Evolutionary conservation across 92 coral and sea anemone species (phyloP), one percentile per base, ranked within the genome.

Genomic region (Plumapathes pennacea): DNA sequence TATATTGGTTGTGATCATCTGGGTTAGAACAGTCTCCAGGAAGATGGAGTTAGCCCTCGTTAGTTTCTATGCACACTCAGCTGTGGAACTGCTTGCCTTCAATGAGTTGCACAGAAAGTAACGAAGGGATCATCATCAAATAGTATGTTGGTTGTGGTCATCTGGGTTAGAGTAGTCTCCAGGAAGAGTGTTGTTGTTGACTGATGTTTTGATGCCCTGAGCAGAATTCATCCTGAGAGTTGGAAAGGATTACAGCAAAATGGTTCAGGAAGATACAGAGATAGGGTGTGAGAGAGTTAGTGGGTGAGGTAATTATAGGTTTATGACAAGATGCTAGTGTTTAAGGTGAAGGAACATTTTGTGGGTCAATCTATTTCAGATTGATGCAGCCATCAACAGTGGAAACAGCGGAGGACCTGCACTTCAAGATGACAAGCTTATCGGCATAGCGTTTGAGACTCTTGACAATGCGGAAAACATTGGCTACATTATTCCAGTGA

Each of bases 351-450:
- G 8, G 40, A 36, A 36, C n/a, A 36, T 36, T 36, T 36, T 36
- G 9, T 7, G 40, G 9, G n/a, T 7, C n/a, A 36, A 36, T 7
- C n/a, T 7, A 27, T n/a, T 19, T 51, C 55, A 87, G 95, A 87
- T 87, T 87, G 95, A 87, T 67, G 95, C 95, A 18, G 95, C 95
- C 29, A 87, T 87, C 28, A 87, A 87, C 39, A 87, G 95, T 65
- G 95, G 95, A 2, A 87, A 87, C 69, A 87, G 95, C 52, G 95
- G 95, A 19, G 95, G 95, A 0, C 95, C 95, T 13, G 95, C 95
- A 22, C 74, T 87, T 24, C 85, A 77, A 47, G 89, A 87, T 82
- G 95, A 82, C 41, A 87, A 77, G 57, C 57, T 87, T 57, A 87
- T 87, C 19, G 95, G 95, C 27, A 87, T 87, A 48, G 95, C 95